Conservation (phyloP, 2,888 invertebrate species). For the Synergus gifuensis region DNA sequence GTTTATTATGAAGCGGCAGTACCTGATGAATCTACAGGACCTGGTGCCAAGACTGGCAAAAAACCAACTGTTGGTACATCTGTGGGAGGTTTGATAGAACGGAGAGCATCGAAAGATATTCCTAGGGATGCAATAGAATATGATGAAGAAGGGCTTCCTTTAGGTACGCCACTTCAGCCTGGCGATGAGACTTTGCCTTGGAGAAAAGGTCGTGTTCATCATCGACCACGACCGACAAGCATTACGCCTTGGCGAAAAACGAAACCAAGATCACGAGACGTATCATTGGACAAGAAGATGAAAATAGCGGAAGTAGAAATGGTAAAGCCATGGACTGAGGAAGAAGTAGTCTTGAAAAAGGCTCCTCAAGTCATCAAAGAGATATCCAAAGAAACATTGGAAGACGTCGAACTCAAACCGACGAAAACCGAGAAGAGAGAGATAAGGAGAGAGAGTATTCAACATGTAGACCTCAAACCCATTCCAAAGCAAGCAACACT, state of each 20-base stretch:
- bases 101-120: slow-evolving; percentile 53
- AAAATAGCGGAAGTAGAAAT: slow-evolving; percentile 45
- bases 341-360: slow-evolving; percentile 73
- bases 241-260: slow-evolving; percentile 69
- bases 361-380: slow-evolving; percentile 66
- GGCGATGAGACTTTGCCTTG: slow-evolving; percentile 80
- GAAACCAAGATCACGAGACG: slow-evolving; percentile 64
- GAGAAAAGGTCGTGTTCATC: slow-evolving; percentile 74
- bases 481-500: slow-evolving; percentile 58
- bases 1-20: slow-evolving; percentile 77
- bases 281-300: slow-evolving; percentile 67
- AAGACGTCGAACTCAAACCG: slow-evolving; percentile 76
- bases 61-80: slow-evolving; percentile 62
- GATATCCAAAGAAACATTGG: slow-evolving; percentile 66
- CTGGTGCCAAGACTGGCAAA: slow-evolving; percentile 68
- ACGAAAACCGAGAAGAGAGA: slow-evolving; percentile 79
- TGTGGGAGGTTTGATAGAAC: slow-evolving; percentile 60
- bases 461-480: slow-evolving; percentile 65
- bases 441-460: slow-evolving; percentile 61
- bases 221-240: slow-evolving; percentile 61
- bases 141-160: slow-evolving; percentile 78
- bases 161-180: slow-evolving; percentile 73
- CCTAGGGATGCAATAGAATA: slow-evolving; percentile 61
- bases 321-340: slow-evolving; percentile 74
- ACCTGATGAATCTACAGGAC: slow-evolving; percentile 73